phyloP scores from a whole-genome alignment of 2,797 vertebrate species.

The Tarsius wallacei region DNA sequence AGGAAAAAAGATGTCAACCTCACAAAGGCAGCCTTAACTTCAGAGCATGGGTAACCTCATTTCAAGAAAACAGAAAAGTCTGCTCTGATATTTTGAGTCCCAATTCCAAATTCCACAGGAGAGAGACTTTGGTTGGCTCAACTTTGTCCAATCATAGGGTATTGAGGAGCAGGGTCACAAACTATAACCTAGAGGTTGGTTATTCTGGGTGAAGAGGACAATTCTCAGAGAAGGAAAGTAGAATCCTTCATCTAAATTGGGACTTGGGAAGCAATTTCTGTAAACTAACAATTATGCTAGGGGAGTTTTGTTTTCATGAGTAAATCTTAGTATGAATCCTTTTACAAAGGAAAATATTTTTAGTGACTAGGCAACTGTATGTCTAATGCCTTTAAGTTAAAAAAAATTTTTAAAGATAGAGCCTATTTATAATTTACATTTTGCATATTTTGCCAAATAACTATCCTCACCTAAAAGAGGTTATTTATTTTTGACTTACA shows the following conservation, averaged over 20 bases:
- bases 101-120: not conserved
- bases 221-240: not conserved
- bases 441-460: conserved; percentile 55
- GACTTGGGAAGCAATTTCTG: conserved; percentile 32
- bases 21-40: not conserved
- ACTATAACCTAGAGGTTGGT: not conserved
- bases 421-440: conserved; percentile 34
- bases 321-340: conserved; percentile 7
- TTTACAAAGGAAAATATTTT: conserved; percentile 63
- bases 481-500: not conserved
- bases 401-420: not conserved
- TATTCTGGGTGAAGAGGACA: not conserved
- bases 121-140: not conserved
- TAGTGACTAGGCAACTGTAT: not conserved
- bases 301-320: conserved; percentile 45
- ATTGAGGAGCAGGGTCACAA: not conserved
- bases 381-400: conserved; percentile 32
- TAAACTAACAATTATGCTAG: not conserved
- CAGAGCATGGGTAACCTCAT: not conserved
- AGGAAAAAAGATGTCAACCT: not conserved
- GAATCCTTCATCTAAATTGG: conserved; percentile 40
- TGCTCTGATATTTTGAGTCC: conserved; percentile 37
- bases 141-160: not conserved
- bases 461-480: conserved; percentile 8
- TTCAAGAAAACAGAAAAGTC: conserved; percentile 3